phyloP scores from a whole-genome alignment of 2,113 vertebrate genomes.

The Hiodon tergisus region DNA sequence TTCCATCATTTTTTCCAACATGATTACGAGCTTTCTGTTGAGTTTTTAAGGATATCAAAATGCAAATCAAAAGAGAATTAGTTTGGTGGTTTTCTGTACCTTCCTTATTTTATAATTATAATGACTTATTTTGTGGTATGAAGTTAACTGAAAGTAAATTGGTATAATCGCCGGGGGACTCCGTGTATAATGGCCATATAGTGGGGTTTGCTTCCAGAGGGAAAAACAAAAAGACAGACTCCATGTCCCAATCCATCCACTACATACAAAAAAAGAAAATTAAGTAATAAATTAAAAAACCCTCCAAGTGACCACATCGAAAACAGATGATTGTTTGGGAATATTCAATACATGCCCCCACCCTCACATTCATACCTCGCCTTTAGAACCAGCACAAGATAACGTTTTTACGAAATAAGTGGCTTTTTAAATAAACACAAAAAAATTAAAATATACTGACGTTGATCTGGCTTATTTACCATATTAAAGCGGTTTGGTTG shows the following conservation, averaged over 20 bases:
- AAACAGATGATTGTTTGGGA: constrained; percentile 28
- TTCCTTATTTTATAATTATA: too few species aligned
- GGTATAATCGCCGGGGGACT: too few species aligned
- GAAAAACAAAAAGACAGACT: neutral
- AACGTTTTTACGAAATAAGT: neutral
- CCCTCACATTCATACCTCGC: constrained; percentile 23
- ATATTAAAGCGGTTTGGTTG: constrained; percentile 36
- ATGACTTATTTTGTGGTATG: too few species aligned
- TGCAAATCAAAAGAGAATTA: too few species aligned
- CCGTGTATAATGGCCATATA: too few species aligned
- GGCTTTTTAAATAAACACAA: neutral
- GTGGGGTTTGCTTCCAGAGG: neutral
- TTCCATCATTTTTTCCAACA: too few species aligned
- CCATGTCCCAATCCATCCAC: constrained; percentile 16
- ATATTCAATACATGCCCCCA: constrained; percentile 32
- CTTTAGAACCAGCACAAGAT: neutral
- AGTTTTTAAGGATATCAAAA: too few species aligned
- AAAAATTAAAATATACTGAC: neutral
- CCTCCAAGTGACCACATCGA: constrained; percentile 30
- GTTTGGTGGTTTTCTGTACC: too few species aligned
- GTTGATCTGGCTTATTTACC: constrained; percentile 8
- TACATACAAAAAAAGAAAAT: constrained; percentile 27
- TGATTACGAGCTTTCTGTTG: too few species aligned
- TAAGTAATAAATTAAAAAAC: neutral
- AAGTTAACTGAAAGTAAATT: too few species aligned